Base-by-base conservation (phyloP, 2,797 vertebrate species). In the Neosalanx taihuensis region DNA sequence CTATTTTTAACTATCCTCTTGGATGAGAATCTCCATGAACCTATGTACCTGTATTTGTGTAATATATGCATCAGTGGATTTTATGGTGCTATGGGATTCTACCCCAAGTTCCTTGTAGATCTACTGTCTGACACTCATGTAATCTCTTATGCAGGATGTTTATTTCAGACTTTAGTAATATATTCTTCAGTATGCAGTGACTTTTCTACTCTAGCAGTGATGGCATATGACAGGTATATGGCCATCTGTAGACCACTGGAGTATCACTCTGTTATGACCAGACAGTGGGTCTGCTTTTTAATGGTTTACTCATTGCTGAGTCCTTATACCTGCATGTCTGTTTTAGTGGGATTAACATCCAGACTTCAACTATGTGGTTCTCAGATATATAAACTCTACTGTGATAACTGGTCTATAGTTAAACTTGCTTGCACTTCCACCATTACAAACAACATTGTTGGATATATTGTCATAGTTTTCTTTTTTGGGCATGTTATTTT, bases 161-260 rank as follows among this genome's bases (percentile, higher is more conserved):
- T 82, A 2, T 0, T 84, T 37, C 84, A 88, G 72, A 71, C 41
- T 20, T 23, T 64, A 29, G 49, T 86, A 33, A 74, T 86, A 71
- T 81, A 89, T 64, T 83, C 72, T 0, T 56, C 69, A 0, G 1
- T 69, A 1, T 79, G 70, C 56, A 6, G 67, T 65, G 85, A 87
- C 0, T 17, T 83, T 41, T 84, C 83, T 0, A 75, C 83, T 64
- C 29, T 86, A n/a, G 66, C 84, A 23, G 63, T 89, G 0, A 89
- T 89, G 82, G 80, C 86, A 1, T 89, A 84, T 1, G 84, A 89
- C 82, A 81, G 87, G 75, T 89, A 71, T 61, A 66, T 83, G 64
- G 87, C 87, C 0, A 84, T 89, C 63, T 89, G 88, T 69, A 79
- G 74, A 58, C 88, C 88, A 0, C 80, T 89, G 61, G 74, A 75